phyloP scores from a whole-genome alignment of 1,140 invertebrate genomes.

The Drosophila arizonae region DNA sequence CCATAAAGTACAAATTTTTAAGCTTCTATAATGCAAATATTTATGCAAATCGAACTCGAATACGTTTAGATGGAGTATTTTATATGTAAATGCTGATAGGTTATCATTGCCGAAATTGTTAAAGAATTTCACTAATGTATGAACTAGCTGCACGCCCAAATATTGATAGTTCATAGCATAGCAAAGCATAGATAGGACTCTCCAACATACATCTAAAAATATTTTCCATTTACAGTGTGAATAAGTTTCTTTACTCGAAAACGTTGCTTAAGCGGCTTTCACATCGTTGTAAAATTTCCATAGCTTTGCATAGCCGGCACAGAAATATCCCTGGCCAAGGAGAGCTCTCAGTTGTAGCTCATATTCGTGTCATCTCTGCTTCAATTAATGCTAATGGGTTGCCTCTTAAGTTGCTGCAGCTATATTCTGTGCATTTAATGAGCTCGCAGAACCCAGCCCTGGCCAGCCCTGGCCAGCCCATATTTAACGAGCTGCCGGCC shows the following conservation, averaged over 20 bases:
- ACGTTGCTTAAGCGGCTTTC: conserved; percentile 28
- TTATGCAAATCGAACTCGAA: too few relatives aligned
- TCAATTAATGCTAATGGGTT: conserved; percentile 64
- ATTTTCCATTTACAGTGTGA: too few relatives aligned
- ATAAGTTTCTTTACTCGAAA: background rate
- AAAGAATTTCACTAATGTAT: too few relatives aligned
- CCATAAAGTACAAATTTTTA: too few relatives aligned
- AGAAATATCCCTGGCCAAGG: background rate
- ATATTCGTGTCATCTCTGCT: conserved; percentile 44
- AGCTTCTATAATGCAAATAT: too few relatives aligned
- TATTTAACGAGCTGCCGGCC: conserved; percentile 25
- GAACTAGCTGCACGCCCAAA: too few relatives aligned
- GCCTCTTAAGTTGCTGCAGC: conserved; percentile 38
- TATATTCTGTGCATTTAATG: conserved; percentile 49
- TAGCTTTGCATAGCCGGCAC: conserved; percentile 1
- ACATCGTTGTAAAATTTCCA: conserved; percentile 18
- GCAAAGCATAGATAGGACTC: too few relatives aligned
- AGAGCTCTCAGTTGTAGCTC: conserved; percentile 24
- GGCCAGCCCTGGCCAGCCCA: conserved; percentile 13
- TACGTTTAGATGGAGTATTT: too few relatives aligned
- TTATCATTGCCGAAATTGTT: too few relatives aligned
- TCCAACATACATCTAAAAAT: too few relatives aligned
- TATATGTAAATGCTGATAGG: too few relatives aligned
- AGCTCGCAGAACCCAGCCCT: conserved; percentile 9
- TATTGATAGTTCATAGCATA: too few relatives aligned